These are phyloP conservation scores for Gasterosteus aculeatus DNA, from an alignment of 2,113 vertebrate genomes.

Conservation along the genomic window DNA sequence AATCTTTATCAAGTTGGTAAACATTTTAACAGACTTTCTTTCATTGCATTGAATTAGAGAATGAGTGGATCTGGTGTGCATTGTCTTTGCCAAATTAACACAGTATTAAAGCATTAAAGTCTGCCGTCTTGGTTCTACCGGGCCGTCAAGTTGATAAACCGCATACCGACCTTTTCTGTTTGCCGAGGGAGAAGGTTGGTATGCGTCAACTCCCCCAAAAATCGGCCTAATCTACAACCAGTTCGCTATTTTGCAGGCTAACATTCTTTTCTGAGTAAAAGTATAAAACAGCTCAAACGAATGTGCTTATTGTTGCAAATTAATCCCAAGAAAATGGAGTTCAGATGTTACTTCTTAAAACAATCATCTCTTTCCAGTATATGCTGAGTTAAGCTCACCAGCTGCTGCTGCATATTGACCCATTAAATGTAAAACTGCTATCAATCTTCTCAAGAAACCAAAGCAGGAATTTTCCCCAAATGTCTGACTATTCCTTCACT, in stretches of 20 bases:
- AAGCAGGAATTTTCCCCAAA: neutral
- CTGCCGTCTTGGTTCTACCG: neutral
- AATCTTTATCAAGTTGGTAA: neutral
- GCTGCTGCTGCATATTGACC: neutral
- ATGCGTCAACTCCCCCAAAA: neutral
- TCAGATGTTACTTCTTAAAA: neutral
- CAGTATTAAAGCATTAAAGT: neutral
- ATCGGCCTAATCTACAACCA: neutral
- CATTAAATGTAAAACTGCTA: no score
- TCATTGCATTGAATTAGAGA: neutral
- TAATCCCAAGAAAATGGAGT: neutral
- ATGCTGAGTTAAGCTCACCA: neutral
- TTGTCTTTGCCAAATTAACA: neutral
- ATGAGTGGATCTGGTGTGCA: neutral
- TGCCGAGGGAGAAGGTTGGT: neutral
- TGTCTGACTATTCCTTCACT: neutral
- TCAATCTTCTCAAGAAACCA: conserved; percentile 3
- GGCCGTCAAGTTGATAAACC: neutral
- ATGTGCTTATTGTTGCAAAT: neutral
- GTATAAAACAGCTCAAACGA: neutral
- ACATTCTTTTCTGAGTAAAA: neutral
- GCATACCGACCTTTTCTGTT: neutral
- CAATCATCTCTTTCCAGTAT: neutral
- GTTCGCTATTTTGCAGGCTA: neutral
- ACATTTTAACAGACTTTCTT: neutral